Evolutionary conservation across 2,113 vertebrate species (phyloP).

Genomic region (Oreamnos americanus): DNA sequence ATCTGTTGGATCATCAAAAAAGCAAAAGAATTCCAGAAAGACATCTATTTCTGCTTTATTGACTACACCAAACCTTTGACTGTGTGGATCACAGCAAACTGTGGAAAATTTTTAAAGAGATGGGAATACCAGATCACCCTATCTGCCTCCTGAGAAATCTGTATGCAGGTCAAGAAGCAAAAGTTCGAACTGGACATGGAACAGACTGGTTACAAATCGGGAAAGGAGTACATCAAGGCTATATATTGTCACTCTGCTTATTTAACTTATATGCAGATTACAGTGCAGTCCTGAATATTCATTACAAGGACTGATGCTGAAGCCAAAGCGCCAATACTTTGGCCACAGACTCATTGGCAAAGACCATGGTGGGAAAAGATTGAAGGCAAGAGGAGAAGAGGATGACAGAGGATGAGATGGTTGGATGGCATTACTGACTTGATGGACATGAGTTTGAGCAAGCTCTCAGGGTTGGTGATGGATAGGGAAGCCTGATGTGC

Average conservation of each 20-base stretch:
- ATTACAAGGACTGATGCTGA: background rate
- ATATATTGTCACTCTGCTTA: background rate
- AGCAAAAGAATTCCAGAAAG: background rate
- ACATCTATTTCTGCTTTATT: background rate
- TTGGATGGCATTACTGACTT: background rate
- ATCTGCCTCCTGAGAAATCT: background rate
- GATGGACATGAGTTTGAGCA: background rate
- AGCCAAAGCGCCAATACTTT: background rate
- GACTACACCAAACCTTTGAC: background rate
- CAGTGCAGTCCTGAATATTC: background rate
- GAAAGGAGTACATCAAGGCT: background rate
- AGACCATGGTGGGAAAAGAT: background rate
- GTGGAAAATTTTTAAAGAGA: background rate
- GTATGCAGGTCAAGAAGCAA: background rate
- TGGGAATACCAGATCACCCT: background rate
- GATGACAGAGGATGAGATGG: background rate
- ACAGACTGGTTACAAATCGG: rapidly evolving
- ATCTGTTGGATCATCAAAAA: background rate
- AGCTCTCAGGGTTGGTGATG: background rate
- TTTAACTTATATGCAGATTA: background rate
- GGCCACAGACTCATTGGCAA: background rate
- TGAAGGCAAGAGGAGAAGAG: background rate
- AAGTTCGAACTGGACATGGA: background rate
- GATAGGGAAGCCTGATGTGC: background rate
- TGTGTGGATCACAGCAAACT: background rate